These are phyloP conservation scores for Antigone vipio DNA, from an alignment of 2,113 vertebrate species.

Conservation along the genomic window DNA sequence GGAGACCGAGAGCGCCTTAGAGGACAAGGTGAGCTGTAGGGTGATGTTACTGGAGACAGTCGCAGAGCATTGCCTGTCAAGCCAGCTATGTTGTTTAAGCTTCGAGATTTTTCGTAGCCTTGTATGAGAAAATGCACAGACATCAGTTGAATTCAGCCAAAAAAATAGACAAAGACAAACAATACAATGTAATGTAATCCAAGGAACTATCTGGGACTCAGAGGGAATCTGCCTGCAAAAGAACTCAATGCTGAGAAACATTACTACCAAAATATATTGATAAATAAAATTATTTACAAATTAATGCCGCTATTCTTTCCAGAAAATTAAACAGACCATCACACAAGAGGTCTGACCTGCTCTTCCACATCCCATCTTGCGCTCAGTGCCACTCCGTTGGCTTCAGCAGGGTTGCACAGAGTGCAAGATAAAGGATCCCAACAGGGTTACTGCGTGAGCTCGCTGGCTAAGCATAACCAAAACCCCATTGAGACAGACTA, in stretches of 20 bases:
- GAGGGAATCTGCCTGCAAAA: slow-evolving; percentile 54
- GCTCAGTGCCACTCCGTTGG: not conserved
- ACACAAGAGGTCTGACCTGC: not conserved
- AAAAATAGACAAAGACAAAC: slow-evolving; percentile 84
- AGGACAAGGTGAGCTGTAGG: slow-evolving; percentile 92
- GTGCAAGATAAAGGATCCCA: not conserved
- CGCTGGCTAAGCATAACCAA: not conserved
- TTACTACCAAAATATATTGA: not conserved
- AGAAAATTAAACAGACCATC: slow-evolving; percentile 21
- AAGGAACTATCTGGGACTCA: slow-evolving; percentile 54
- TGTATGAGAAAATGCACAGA: slow-evolving; percentile 88
- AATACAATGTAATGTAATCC: slow-evolving; percentile 77
- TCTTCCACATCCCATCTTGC: not conserved
- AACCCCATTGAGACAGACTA: not conserved
- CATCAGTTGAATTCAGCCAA: slow-evolving; percentile 84
- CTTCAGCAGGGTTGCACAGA: not conserved
- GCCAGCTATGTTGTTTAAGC: slow-evolving; percentile 96
- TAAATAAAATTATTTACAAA: slow-evolving; percentile 14
- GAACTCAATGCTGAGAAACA: slow-evolving; percentile 55
- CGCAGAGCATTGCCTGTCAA: slow-evolving; percentile 89
- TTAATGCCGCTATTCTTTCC: not conserved
- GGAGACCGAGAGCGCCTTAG: slow-evolving; percentile 91
- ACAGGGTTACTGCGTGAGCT: not conserved
- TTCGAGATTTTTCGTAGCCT: slow-evolving; percentile 96
- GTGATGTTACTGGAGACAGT: slow-evolving; percentile 93